These are phyloP conservation scores for cat (Felis catus) DNA, from an alignment of 2,113 vertebrate species.

Conservation along the genomic window DNA sequence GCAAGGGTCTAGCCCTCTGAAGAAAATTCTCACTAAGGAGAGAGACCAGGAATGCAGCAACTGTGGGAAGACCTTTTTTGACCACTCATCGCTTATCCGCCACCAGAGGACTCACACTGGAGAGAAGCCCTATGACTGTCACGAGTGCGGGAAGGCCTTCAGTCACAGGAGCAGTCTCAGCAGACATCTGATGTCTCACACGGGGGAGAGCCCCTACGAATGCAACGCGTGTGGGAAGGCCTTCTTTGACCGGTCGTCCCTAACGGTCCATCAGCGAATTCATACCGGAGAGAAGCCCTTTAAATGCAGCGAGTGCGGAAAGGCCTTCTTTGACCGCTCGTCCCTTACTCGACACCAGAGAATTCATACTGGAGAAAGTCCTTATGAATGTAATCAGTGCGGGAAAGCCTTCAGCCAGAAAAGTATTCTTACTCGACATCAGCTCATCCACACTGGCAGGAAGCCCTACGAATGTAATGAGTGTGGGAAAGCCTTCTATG, in stretches of 20 bases:
- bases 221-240: constrained; percentile 73
- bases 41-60: constrained; percentile 60
- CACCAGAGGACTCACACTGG: constrained; percentile 76
- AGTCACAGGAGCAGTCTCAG: constrained; percentile 80
- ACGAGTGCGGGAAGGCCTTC: constrained; percentile 73
- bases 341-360: constrained; percentile 79
- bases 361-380: constrained; percentile 76
- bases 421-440: constrained; percentile 76
- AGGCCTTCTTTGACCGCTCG: constrained; percentile 75
- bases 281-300: constrained; percentile 81
- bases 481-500: constrained; percentile 75
- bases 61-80: constrained; percentile 76
- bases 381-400: constrained; percentile 74
- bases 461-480: constrained; percentile 67
- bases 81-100: constrained; percentile 70
- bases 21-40: constrained; percentile 55
- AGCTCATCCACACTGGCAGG: constrained; percentile 71
- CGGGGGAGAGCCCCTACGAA: constrained; percentile 76
- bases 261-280: constrained; percentile 81
- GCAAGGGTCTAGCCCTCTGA: neutral
- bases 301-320: constrained; percentile 72
- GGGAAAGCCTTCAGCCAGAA: constrained; percentile 80
- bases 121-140: constrained; percentile 76
- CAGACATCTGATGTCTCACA: constrained; percentile 78
- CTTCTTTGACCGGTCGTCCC: constrained; percentile 78